Base-by-base conservation (phyloP, 2,888 invertebrate species). In the Pasiphila rectangulata region DNA sequence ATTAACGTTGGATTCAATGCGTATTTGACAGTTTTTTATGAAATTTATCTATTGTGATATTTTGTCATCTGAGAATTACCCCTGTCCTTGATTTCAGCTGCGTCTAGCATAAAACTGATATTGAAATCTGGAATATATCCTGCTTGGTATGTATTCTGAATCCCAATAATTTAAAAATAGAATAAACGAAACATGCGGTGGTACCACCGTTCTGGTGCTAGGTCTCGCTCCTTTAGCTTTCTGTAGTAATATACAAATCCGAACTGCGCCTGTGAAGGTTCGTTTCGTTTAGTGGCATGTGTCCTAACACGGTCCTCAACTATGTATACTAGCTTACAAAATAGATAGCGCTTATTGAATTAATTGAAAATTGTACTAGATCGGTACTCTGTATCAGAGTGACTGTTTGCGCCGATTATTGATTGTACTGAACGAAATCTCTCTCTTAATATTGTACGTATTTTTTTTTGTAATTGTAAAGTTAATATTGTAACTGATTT, bases 321-420 rank as follows among this genome's bases (percentile, higher is more conserved):
- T 59, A 63, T 69, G 63, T 73, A 70, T 67, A 70, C 67, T 71
- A 74, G 75, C 72, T 72, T 73, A 64, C 59, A 57, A 67, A 65
- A 78, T 84, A 83, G 81, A 79, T 83, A 85, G 83, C 68, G 83
- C 82, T 83, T 82, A 74, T 75, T 79, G 69, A 75, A 69, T 74
- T 61, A 72, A 64, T 61, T 56, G 53, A 52, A 56, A 58, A 54
- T 48, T 51, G 54, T 60, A 67, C 54, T 60, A 58, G 69, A 74
- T 73, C 77, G 74, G 79, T 76, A 74, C 85, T 85, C 85, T 84
- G 84, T 83, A 83, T 83, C 83, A 84, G 85, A 83, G 84, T 67
- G 63, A 59, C 70, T 68, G 74, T 70, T 51, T 63, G 71, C 69
- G 69, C 76, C 78, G 79, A 72, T 69, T 69, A 71, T 70, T 70